Conservation (phyloP, 2,888 invertebrate species). For the Oxystoma pomonae region DNA sequence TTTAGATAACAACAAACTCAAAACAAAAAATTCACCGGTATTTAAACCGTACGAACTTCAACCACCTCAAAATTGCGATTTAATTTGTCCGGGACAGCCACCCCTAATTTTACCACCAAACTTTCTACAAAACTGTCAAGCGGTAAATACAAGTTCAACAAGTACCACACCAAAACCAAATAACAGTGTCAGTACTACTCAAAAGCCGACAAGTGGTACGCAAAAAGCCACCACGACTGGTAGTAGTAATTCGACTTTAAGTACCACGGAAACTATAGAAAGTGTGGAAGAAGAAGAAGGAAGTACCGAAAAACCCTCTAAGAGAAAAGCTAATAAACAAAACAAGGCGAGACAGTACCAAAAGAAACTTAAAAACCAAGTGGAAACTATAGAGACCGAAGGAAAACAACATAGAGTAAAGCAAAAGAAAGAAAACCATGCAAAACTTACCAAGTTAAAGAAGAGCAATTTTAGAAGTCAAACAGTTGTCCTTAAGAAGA, state of each 20-base stretch:
- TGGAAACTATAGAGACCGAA: background rate
- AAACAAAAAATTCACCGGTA: background rate
- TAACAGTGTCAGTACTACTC: background rate
- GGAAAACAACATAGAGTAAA: background rate
- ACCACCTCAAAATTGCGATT: constrained; percentile 17
- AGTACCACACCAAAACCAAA: background rate
- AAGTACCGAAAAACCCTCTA: constrained; percentile 9
- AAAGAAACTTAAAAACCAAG: background rate
- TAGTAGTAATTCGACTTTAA: background rate
- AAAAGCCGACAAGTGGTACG: background rate
- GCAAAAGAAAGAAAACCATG: background rate
- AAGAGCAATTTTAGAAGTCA: constrained; percentile 9
- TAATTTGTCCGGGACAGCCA: constrained; percentile 17
- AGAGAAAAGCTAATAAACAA: background rate
- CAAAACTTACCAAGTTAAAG: background rate
- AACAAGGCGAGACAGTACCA: background rate
- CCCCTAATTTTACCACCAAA: constrained; percentile 15
- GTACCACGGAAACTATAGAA: background rate
- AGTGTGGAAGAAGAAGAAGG: constrained; percentile 10
- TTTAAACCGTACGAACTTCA: background rate
- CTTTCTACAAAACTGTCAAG: constrained; percentile 17
- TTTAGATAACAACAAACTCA: no score
- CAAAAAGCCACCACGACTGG: constrained; percentile 5
- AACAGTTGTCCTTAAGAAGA: constrained; percentile 10
- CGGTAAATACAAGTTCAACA: background rate